These are phyloP conservation scores for Dinoponera quadriceps DNA, from an alignment of 1,140 invertebrate species.

Conservation along the genomic window DNA sequence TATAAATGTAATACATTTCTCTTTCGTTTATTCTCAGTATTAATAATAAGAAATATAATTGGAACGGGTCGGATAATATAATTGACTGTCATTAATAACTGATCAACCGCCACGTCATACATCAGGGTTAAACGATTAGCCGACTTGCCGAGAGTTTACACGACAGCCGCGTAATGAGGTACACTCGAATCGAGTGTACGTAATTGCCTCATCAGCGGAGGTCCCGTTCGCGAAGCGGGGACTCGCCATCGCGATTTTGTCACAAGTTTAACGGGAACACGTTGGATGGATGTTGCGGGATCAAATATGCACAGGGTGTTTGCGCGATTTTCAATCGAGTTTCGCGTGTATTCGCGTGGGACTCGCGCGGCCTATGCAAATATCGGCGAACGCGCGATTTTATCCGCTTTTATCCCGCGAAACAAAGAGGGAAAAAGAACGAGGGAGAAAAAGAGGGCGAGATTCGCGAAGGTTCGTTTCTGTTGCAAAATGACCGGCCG, in stretches of 20 bases:
- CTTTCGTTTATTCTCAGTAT: too few species aligned
- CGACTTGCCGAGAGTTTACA: conserved; percentile 17
- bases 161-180: conserved; percentile 46
- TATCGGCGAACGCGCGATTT: conserved; percentile 29
- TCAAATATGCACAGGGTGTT: conserved; percentile 48
- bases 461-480: not conserved
- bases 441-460: too few species aligned
- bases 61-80: not conserved
- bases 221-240: conserved; percentile 43
- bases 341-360: conserved; percentile 15
- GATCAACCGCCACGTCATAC: not conserved
- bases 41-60: conserved; percentile 3
- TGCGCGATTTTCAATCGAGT: conserved; percentile 49
- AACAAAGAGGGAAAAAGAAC: not conserved
- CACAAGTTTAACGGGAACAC: conserved; percentile 39
- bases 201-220: conserved; percentile 54
- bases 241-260: conserved; percentile 47
- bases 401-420: conserved; percentile 21
- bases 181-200: conserved; percentile 48
- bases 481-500: conserved; percentile 19
- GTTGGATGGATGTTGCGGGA: conserved; percentile 11
- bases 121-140: conserved; percentile 37
- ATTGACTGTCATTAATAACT: not conserved
- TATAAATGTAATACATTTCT: too few species aligned
- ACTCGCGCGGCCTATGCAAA: conserved; percentile 37